Evolutionary conservation across 2,888 invertebrate species (phyloP), one percentile per base, ranked within the genome.

Genomic region (Abrostola tripartita): DNA sequence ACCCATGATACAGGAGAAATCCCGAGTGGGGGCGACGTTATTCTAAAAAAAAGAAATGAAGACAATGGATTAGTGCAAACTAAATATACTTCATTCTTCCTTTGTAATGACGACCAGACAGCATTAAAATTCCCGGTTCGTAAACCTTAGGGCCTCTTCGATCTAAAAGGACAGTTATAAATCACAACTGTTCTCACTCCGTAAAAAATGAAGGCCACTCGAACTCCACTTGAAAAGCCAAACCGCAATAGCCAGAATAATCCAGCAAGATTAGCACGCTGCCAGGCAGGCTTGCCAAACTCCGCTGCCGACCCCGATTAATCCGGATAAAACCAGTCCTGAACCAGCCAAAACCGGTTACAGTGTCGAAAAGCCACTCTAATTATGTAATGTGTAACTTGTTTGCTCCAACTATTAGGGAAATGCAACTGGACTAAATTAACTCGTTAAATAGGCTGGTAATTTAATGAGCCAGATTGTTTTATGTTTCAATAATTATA

Each of bases 281-380:
- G 63, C 71, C 71, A 68, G 79, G 53, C 75, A 65, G 56, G 58
- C 71, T 70, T 74, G 72, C 75, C 78, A 74, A 68, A 71, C 77
- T 77, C 65, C 40, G 44, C 55, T 49, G 58, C 63, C 71, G 61
- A 77, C 71, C 71, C 69, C 71, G 69, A 69, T 74, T 82, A 81
- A 83, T 78, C 82, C 76, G 76, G 71, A 74, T 76, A 74, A 79
- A 76, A 68, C 76, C 74, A 68, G 73, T 51, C 58, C 65, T 60
- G 65, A 72, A 73, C 74, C 72, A 69, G 71, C 74, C 68, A 71
- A 80, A 77, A 76, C 79, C 72, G 74, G 76, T 65, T 66, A 79
- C 80, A 73, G 59, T 69, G 56, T 68, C 68, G 81, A 74, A 71
- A 81, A 81, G 69, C 81, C 66, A 49, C 61, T 49, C 52, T 74